These are phyloP conservation scores for Hydrochoerus hydrochaeris DNA, from an alignment of 2,113 vertebrate species.

Conservation along the genomic window DNA sequence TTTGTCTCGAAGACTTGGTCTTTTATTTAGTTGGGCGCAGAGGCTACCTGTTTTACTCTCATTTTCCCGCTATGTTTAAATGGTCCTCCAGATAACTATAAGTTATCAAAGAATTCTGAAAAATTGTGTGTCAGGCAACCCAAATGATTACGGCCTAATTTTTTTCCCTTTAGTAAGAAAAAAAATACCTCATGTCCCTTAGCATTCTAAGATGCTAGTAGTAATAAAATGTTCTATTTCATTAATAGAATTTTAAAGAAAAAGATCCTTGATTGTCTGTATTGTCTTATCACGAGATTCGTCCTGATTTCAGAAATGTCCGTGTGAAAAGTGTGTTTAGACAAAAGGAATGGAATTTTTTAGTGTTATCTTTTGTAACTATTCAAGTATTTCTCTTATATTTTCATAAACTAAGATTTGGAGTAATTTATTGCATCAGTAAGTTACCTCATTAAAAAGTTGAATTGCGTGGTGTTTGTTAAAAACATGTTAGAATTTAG, in stretches of 20 bases:
- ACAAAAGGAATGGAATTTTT: conserved; percentile 1
- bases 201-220: background rate
- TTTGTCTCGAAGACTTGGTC: background rate
- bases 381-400: background rate
- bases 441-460: conserved; percentile 15
- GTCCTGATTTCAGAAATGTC: conserved; percentile 43
- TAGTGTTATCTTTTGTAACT: conserved; percentile 46
- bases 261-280: conserved; percentile 23
- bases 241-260: conserved; percentile 14
- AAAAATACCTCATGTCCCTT: too few species aligned
- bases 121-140: background rate
- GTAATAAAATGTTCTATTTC: conserved; percentile 25
- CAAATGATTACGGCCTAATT: background rate
- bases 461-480: background rate
- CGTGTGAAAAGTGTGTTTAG: conserved; percentile 46
- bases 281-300: background rate
- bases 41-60: background rate
- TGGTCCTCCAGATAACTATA: background rate
- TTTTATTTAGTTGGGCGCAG: background rate
- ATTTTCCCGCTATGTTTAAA: background rate
- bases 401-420: conserved; percentile 53
- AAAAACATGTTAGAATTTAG: conserved; percentile 41
- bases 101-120: background rate
- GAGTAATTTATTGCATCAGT: conserved; percentile 8
- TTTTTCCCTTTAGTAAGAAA: background rate